Conservation (phyloP, 1,140 invertebrate species). For the Zaprionus nigranus region DNA sequence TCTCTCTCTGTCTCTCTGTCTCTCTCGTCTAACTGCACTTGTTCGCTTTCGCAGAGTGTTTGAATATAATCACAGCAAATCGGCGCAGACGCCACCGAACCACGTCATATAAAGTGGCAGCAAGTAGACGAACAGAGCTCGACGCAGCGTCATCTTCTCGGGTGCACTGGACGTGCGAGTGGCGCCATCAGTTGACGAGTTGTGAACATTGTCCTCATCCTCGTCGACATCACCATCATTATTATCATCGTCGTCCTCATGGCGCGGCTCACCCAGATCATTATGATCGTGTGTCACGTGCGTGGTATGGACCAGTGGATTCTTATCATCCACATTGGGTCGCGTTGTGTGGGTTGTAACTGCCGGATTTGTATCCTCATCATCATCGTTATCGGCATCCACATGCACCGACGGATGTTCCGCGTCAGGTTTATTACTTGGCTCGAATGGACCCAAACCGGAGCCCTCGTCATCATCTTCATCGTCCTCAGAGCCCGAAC, state of each 20-base stretch:
- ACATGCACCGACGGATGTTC: slow-evolving; percentile 65
- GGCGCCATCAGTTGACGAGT: slow-evolving; percentile 42
- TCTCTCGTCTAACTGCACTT: slow-evolving; percentile 34
- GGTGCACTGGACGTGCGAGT: slow-evolving; percentile 55
- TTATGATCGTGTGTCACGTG: slow-evolving; percentile 61
- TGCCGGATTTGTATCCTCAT: slow-evolving; percentile 61
- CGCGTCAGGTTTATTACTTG: slow-evolving; percentile 78
- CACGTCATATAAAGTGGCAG: slow-evolving; percentile 92
- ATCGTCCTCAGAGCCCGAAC: slow-evolving; percentile 84
- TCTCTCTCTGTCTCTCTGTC: background rate
- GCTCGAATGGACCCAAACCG: slow-evolving; percentile 80
- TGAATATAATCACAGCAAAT: slow-evolving; percentile 89
- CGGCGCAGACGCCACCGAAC: slow-evolving; percentile 91
- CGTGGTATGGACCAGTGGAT: slow-evolving; percentile 59
- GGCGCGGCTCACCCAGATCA: slow-evolving; percentile 50
- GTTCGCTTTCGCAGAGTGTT: slow-evolving; percentile 41
- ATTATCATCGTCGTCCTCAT: slow-evolving; percentile 45
- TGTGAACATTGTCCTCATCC: slow-evolving; percentile 28
- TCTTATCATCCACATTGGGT: slow-evolving; percentile 67
- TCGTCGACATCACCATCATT: slow-evolving; percentile 31
- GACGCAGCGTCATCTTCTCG: slow-evolving; percentile 86
- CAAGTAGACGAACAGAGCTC: slow-evolving; percentile 90
- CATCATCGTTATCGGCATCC: slow-evolving; percentile 69
- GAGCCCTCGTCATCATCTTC: slow-evolving; percentile 85
- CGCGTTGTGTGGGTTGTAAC: slow-evolving; percentile 62